Evolutionary conservation across 2,797 vertebrate species (phyloP).

Genomic region (Lepilemur ruficaudatus): DNA sequence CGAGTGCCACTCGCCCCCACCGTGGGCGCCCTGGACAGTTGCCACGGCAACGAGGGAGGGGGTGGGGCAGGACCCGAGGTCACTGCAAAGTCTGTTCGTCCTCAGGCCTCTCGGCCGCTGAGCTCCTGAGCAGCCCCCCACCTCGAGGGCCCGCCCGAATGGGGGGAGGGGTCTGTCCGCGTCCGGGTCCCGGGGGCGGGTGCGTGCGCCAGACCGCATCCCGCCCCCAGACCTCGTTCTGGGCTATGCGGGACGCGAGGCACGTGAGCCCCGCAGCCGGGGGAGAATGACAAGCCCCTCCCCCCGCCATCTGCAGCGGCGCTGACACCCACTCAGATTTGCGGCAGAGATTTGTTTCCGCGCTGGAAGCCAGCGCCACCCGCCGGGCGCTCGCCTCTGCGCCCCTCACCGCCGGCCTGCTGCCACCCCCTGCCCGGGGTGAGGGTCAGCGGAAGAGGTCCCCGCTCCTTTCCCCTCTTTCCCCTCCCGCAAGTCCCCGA

Average conservation of each 20-base stretch:
- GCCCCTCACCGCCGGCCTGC: not conserved
- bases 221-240: not conserved
- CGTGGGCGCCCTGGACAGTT: not conserved
- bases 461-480: not conserved
- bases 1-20: not conserved
- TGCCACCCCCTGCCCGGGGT: not conserved
- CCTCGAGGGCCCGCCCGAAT: not conserved
- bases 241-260: conserved; percentile 17
- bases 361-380: conserved; percentile 72
- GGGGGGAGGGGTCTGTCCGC: not conserved
- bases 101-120: not conserved
- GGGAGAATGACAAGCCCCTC: conserved; percentile 57
- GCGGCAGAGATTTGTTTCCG: conserved; percentile 66
- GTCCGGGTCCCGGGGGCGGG: not conserved
- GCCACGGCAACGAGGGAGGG: conserved; percentile 3
- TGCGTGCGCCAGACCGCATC: not conserved
- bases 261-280: conserved; percentile 64
- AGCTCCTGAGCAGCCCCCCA: not conserved
- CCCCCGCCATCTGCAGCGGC: conserved; percentile 74
- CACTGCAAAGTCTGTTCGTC: not conserved
- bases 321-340: conserved; percentile 73
- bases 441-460: not conserved
- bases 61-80: conserved; percentile 30
- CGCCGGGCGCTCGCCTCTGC: conserved; percentile 40
- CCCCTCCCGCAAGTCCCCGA: not conserved